Evolutionary conservation across 2,888 invertebrate genomes (phyloP), one percentile per base, ranked within the genome.

Genomic region (Mycalesis mineus): DNA sequence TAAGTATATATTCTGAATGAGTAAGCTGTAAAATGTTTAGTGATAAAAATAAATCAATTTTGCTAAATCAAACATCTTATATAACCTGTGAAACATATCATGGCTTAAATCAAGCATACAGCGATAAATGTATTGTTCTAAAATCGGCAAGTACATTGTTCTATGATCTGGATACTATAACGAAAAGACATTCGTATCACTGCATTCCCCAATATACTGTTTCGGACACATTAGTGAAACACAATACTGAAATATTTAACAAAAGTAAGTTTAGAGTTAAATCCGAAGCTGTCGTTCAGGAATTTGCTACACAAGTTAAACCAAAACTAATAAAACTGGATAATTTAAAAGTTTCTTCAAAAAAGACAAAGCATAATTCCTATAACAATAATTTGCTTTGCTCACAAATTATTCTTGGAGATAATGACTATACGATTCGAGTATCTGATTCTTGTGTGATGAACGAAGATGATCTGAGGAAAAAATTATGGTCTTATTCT

Each of bases 101-200:
- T 50, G 58, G 61, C 40, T 58, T 81, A n/a, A 76, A 80, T 58
- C 75, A 67, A 61, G 67, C 69, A 2, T 55, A 54, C 3, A 80
- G 79, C 48, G 65, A 63, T 41, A 78, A 69, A 60, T 73, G 70
- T 29, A 15, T 79, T 4, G 15, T 79, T 4, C 60, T 68, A 14
- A 69, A 62, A 29, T 87, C 88, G 7, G 75, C 74, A 1, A 88
- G 87, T 62, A 88, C 86, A 8, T 68, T 86, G 63, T 88, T 86
- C 62, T 88, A 75, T 54, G 87, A 88, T 69, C 70, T 88, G 55
- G 88, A 88, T 60, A 77, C 79, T 14, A 69, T 85, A 58, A 77
- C 76, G 7, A 84, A 82, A 66, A 76, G 78, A 52, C 80, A 84
- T 62, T 88, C 88, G 11, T 80, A 78, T 61, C 75, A 80, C 63